Conservation (phyloP, 2,113 vertebrate species). For the Dascyllus trimaculatus region DNA sequence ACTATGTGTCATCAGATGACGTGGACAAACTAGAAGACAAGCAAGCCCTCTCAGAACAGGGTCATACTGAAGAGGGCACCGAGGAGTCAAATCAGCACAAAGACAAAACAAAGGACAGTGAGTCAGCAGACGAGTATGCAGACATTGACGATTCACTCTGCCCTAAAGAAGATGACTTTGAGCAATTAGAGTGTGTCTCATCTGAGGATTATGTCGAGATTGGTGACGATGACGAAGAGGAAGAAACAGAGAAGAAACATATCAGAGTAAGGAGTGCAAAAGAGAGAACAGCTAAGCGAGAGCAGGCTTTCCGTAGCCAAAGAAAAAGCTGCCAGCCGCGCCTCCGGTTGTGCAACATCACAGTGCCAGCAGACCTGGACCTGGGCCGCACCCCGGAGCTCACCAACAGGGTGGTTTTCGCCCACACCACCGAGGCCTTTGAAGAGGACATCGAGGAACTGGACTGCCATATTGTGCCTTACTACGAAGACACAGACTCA, state of each 20-base stretch:
- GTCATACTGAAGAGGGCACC: constrained; percentile 20
- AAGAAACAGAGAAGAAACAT: constrained; percentile 78
- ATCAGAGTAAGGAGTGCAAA: constrained; percentile 76
- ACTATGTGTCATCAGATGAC: constrained; percentile 81
- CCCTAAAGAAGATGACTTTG: constrained; percentile 73
- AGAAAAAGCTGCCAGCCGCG: constrained; percentile 86
- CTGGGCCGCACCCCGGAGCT: constrained; percentile 83
- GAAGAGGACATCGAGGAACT: constrained; percentile 88
- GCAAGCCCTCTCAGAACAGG: constrained; percentile 59
- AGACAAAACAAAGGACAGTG: constrained; percentile 64
- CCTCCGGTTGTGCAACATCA: constrained; percentile 86
- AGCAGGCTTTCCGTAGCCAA: constrained; percentile 68
- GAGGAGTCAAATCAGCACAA: constrained; percentile 43
- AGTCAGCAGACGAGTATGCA: constrained; percentile 84
- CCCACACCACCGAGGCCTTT: constrained; percentile 86
- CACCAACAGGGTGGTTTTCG: constrained; percentile 85
- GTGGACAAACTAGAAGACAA: constrained; percentile 79
- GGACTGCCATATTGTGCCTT: constrained; percentile 88
- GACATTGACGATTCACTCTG: constrained; percentile 81
- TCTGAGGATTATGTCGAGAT: constrained; percentile 88
- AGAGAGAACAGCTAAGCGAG: constrained; percentile 79
- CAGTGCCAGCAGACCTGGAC: constrained; percentile 83
- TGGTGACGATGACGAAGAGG: constrained; percentile 84
- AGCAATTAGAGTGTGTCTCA: constrained; percentile 77
- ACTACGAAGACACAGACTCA: constrained; percentile 84